These are phyloP conservation scores for Plestiodon gilberti DNA, from an alignment of 2,113 vertebrate species.

Conservation along the genomic window DNA sequence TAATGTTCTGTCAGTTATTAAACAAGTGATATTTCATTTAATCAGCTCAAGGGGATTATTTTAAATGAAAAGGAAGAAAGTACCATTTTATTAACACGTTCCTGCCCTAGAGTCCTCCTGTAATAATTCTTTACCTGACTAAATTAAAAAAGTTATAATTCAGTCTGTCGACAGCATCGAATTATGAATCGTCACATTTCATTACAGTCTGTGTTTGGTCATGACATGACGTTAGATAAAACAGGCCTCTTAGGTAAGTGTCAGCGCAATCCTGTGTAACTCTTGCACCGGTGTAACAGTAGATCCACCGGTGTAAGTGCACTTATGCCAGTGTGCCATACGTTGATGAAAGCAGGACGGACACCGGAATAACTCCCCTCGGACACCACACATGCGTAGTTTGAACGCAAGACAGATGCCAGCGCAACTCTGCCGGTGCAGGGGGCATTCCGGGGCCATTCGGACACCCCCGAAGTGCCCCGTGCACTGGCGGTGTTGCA, in stretches of 20 bases:
- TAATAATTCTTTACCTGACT: constrained; percentile 80
- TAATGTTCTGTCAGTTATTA: constrained; percentile 85
- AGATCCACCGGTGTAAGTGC: no score
- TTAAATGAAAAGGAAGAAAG: constrained; percentile 84
- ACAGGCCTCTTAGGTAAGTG: constrained; percentile 49
- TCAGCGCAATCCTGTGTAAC: no score
- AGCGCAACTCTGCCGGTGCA: no score
- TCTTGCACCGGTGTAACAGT: no score
- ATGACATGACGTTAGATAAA: constrained; percentile 57
- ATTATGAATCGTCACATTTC: constrained; percentile 70
- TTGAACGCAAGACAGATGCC: no score
- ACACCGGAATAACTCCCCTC: no score
- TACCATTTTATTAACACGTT: constrained; percentile 86
- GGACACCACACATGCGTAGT: no score
- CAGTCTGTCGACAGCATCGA: constrained; percentile 70
- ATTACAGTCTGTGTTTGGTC: constrained; percentile 68
- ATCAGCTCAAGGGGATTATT: constrained; percentile 86
- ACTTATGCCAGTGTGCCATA: no score
- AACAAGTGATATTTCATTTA: constrained; percentile 89
- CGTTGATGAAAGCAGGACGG: no score
- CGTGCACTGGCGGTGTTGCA: no score
- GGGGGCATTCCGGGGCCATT: no score
- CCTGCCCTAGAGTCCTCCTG: constrained; percentile 80
- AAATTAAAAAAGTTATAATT: constrained; percentile 84
- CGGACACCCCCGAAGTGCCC: no score